phyloP scores from a whole-genome alignment of 2,797 vertebrate genomes.

The Holocentrus rufus region DNA sequence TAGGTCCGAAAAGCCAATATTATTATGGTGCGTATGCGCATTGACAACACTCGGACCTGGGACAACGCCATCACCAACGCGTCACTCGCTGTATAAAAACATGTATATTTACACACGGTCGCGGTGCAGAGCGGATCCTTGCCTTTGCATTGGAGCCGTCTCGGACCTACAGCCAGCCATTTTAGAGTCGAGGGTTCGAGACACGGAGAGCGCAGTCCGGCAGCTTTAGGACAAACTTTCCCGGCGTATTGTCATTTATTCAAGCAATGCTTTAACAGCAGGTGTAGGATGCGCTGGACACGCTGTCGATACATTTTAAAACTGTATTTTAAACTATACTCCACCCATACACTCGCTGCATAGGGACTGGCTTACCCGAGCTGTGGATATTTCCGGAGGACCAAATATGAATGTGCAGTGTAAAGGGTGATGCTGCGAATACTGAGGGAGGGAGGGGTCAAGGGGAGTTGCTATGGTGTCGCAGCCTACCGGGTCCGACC shows the following conservation, averaged over 20 bases:
- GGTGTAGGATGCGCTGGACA: conserved; percentile 54
- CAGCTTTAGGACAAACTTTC: conserved; percentile 76
- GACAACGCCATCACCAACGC: conserved; percentile 50
- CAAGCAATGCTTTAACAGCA: conserved; percentile 43
- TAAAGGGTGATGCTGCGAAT: conserved; percentile 82
- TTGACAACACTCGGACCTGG: conserved; percentile 79
- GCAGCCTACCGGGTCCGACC: conserved; percentile 85
- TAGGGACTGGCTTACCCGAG: conserved; percentile 86
- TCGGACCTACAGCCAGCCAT: conserved; percentile 88
- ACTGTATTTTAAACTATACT: conserved; percentile 82
- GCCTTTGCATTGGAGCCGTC: conserved; percentile 52
- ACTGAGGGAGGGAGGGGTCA: conserved; percentile 81
- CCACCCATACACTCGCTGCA: conserved; percentile 81
- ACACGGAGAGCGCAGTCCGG: conserved; percentile 68
- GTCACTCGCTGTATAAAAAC: conserved; percentile 31
- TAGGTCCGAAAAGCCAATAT: conserved; percentile 77
- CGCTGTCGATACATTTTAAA: conserved; percentile 72
- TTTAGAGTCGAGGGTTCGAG: conserved; percentile 87
- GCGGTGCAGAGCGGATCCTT: conserved; percentile 44
- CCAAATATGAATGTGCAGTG: conserved; percentile 88
- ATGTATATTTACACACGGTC: conserved; percentile 44
- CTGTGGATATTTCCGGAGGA: conserved; percentile 87
- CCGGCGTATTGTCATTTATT: conserved; percentile 55
- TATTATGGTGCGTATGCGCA: conserved; percentile 57
- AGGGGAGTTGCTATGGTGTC: conserved; percentile 83